phyloP scores from a whole-genome alignment of 2,888 invertebrate species.

The Spatulosminthurus flaviceps region DNA sequence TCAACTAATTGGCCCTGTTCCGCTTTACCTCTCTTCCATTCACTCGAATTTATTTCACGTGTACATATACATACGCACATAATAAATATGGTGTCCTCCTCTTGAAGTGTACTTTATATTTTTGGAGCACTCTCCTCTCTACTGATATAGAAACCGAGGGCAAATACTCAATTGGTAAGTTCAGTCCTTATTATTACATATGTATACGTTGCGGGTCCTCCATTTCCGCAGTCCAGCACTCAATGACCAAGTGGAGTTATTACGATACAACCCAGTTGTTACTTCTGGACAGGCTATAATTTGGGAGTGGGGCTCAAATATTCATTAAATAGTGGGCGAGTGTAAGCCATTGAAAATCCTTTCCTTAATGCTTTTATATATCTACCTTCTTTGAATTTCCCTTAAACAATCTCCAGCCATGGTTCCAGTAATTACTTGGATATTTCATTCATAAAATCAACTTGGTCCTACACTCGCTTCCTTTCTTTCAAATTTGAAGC shows the following conservation, averaged over 20 bases:
- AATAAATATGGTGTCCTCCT: too few relatives aligned
- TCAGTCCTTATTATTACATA: neutral
- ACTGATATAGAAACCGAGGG: too few relatives aligned
- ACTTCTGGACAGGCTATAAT: constrained; percentile 4
- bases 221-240: constrained; percentile 9
- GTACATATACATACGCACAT: constrained; percentile 4
- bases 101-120: too few relatives aligned
- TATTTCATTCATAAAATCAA: too few relatives aligned
- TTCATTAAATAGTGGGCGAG: neutral
- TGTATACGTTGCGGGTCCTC: neutral
- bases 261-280: neutral
- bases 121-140: too few relatives aligned
- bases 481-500: too few relatives aligned
- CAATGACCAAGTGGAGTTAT: neutral
- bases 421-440: too few relatives aligned
- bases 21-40: constrained; percentile 13
- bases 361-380: neutral
- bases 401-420: too few relatives aligned
- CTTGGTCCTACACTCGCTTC: too few relatives aligned
- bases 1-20: constrained; percentile 38
- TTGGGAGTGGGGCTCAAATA: neutral
- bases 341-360: neutral
- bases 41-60: neutral
- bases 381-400: neutral
- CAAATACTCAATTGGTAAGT: too few relatives aligned